Evolutionary conservation across 2,113 vertebrate genomes (phyloP).

Genomic region (Ascaphus truei): DNA sequence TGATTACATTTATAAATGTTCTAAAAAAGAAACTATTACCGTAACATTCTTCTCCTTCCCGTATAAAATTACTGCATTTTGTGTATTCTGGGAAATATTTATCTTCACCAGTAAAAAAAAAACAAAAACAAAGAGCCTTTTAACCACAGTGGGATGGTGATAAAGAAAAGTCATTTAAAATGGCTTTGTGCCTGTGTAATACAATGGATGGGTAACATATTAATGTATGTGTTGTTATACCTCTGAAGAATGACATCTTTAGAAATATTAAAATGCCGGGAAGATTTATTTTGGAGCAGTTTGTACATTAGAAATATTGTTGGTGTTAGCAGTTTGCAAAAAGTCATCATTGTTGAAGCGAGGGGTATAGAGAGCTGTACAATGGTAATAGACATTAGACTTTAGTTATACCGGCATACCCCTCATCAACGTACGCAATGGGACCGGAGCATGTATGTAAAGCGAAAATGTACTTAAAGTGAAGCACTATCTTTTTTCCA

Average conservation of each 20-base stretch:
- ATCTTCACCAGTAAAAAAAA: slow-evolving; percentile 12
- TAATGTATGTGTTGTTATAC: slow-evolving; percentile 13
- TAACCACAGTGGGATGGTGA: not conserved
- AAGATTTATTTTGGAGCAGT: slow-evolving; percentile 21
- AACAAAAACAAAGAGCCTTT: slow-evolving; percentile 9
- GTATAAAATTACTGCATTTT: slow-evolving; percentile 10
- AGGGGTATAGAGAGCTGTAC: not conserved
- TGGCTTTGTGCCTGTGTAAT: not conserved
- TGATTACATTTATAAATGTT: slow-evolving; percentile 21
- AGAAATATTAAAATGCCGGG: slow-evolving; percentile 27
- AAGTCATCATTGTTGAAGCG: slow-evolving; percentile 10
- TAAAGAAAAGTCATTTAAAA: not conserved
- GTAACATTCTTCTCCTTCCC: slow-evolving; percentile 22
- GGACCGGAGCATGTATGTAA: no score
- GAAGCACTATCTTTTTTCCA: no score
- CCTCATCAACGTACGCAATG: no score
- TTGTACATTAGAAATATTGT: slow-evolving; percentile 23
- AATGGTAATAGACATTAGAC: not conserved
- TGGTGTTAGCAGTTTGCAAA: slow-evolving; percentile 8
- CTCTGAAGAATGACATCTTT: slow-evolving; percentile 29
- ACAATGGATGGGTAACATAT: slow-evolving; percentile 26
- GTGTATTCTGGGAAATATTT: slow-evolving; percentile 33
- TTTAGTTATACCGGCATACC: slow-evolving; percentile 19
- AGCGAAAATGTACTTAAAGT: no score
- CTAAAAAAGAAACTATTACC: slow-evolving; percentile 12